Percentiles rank a stretch among this genome's conserved stretches.
phyloP scores from a whole-genome alignment of 2,113 vertebrate genomes.

The Chloroceryle aenea region DNA sequence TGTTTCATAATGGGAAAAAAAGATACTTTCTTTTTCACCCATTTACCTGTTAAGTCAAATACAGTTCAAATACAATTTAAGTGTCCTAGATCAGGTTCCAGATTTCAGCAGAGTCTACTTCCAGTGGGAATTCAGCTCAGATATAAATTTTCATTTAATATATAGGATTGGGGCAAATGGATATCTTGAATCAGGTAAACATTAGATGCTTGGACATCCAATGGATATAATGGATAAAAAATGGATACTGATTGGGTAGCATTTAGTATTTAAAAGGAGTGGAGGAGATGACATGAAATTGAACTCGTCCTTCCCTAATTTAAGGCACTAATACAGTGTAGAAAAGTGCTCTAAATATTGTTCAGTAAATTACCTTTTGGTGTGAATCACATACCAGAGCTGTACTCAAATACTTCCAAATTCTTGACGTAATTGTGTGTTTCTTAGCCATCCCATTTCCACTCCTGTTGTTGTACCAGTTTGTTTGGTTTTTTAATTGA shows the following conservation, averaged over 20 bases:
- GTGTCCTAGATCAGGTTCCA: background rate
- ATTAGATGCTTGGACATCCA: background rate
- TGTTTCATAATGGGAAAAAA: background rate
- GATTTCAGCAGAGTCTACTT: background rate
- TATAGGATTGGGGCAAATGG: background rate
- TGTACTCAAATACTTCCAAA: background rate
- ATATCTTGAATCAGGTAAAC: background rate
- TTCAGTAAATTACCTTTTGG: background rate
- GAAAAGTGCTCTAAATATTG: background rate
- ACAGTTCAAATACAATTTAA: background rate
- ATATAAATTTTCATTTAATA: background rate
- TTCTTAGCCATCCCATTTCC: background rate
- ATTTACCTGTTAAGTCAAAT: background rate
- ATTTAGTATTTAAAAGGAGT: background rate
- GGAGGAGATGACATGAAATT: background rate
- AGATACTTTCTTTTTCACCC: background rate
- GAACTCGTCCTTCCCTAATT: background rate
- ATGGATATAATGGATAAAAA: too few relatives aligned
- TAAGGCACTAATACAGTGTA: background rate
- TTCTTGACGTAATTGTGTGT: background rate
- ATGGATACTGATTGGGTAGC: too few relatives aligned
- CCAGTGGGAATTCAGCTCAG: background rate
- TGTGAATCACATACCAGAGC: constrained; percentile 40
- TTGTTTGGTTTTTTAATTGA: background rate
- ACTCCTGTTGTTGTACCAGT: background rate